These are phyloP conservation scores for Brachionus rotundiformis DNA, from an alignment of 1,140 invertebrate genomes.

Conservation along the genomic window DNA sequence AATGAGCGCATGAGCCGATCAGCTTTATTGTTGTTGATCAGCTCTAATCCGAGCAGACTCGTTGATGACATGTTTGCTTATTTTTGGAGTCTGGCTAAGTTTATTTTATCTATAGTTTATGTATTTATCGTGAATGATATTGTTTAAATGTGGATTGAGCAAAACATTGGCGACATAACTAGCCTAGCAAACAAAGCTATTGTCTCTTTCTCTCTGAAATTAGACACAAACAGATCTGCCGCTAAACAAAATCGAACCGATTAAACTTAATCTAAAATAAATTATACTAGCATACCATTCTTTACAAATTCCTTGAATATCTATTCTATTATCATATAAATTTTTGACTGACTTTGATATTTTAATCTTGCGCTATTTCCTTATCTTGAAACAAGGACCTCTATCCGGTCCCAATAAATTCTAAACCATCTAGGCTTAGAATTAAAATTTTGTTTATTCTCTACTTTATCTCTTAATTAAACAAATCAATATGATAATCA, in stretches of 20 bases:
- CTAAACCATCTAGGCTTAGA: background rate
- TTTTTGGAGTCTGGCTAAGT: conserved; percentile 5
- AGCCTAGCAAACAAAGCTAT: background rate
- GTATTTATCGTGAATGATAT: background rate
- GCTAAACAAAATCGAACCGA: background rate
- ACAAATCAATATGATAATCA: too few species aligned
- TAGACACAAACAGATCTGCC: background rate
- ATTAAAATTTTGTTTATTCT: too few species aligned
- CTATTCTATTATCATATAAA: background rate
- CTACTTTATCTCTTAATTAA: too few species aligned
- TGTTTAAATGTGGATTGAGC: conserved; percentile 2
- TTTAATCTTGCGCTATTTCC: background rate
- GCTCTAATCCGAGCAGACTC: conserved; percentile 25
- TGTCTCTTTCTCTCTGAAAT: background rate
- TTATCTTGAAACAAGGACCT: background rate
- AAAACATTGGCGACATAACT: background rate
- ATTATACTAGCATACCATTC: background rate
- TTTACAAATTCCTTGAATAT: background rate
- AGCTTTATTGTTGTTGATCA: conserved; percentile 30
- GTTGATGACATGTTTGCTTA: conserved; percentile 28
- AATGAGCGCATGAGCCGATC: background rate
- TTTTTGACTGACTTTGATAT: conserved; percentile 6
- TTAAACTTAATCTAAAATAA: background rate
- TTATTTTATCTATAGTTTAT: background rate
- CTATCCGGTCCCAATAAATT: background rate